Conservation (phyloP, 2,888 invertebrate genomes). For the Volucella bombylans region DNA sequence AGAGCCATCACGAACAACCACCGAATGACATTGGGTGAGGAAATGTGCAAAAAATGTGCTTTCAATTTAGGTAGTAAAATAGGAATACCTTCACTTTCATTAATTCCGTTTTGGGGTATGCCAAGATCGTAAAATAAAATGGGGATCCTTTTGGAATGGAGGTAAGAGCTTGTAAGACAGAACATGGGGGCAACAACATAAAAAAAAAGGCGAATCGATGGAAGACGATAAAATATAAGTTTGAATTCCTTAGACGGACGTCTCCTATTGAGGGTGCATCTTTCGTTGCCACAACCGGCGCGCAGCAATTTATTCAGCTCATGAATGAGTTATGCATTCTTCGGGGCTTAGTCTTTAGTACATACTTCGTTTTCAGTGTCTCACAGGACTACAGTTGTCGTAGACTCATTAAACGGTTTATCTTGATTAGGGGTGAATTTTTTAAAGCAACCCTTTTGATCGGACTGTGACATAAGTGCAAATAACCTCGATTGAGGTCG, state of each 20-base stretch:
- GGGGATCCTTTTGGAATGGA: conserved; percentile 41
- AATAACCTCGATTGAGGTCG: conserved; percentile 41
- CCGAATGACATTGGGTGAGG: conserved; percentile 2
- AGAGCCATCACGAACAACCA: conserved; percentile 31
- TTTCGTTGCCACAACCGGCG: not conserved
- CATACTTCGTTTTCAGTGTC: not conserved
- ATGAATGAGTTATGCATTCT: conserved; percentile 60
- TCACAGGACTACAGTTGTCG: conserved; percentile 51
- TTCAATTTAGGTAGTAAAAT: conserved; percentile 65
- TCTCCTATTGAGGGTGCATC: not conserved
- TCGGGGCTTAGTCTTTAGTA: not conserved
- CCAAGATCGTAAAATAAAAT: conserved; percentile 62
- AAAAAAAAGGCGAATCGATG: not conserved
- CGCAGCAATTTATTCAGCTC: conserved; percentile 64
- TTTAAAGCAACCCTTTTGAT: conserved; percentile 17
- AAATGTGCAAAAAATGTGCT: conserved; percentile 21
- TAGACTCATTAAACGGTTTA: conserved; percentile 68
- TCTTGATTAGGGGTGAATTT: conserved; percentile 61
- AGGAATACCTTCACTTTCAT: conserved; percentile 58
- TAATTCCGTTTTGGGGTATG: conserved; percentile 59
- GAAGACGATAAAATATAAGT: conserved; percentile 39
- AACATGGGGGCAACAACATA: not conserved
- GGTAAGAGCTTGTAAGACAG: conserved; percentile 4
- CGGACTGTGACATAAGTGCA: conserved; percentile 44
- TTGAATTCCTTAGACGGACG: conserved; percentile 9